Percentiles rank a stretch among this genome's conserved stretches.
phyloP scores from a whole-genome alignment of 2,888 invertebrate species.

The Suillia variegata region DNA sequence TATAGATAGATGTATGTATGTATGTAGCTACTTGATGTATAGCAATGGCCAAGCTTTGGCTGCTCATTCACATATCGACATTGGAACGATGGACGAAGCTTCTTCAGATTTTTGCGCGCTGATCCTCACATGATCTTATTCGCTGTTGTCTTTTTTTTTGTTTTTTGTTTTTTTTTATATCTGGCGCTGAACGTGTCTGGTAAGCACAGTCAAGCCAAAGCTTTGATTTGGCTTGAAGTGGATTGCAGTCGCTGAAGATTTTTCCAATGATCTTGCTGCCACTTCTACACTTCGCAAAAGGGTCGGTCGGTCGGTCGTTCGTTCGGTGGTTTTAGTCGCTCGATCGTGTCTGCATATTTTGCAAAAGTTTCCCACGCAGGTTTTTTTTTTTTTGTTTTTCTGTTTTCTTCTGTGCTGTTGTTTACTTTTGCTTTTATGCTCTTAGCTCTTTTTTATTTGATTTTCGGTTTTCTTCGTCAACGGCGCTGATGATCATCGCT shows the following conservation, averaged over 20 bases:
- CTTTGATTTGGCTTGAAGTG: no score
- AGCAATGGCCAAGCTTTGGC: background rate
- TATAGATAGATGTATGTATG: no score
- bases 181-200: background rate
- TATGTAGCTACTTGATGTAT: background rate
- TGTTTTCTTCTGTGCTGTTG: no score
- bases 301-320: slow-evolving; percentile 5
- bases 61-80: background rate
- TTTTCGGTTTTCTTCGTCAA: no score
- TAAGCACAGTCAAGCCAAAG: background rate
- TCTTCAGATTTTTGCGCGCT: background rate
- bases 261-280: no score
- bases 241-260: background rate
- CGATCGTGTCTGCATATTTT: slow-evolving; percentile 41
- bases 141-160: background rate
- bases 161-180: background rate
- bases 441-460: slow-evolving; percentile 45
- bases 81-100: no score
- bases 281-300: slow-evolving; percentile 6
- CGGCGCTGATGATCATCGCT: background rate
- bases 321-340: slow-evolving; percentile 13
- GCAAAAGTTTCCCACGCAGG: slow-evolving; percentile 56
- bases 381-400: no score
- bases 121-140: background rate
- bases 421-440: slow-evolving; percentile 46